phyloP scores from a whole-genome alignment of 1,140 invertebrate species.

The Drosophila murphyi region DNA sequence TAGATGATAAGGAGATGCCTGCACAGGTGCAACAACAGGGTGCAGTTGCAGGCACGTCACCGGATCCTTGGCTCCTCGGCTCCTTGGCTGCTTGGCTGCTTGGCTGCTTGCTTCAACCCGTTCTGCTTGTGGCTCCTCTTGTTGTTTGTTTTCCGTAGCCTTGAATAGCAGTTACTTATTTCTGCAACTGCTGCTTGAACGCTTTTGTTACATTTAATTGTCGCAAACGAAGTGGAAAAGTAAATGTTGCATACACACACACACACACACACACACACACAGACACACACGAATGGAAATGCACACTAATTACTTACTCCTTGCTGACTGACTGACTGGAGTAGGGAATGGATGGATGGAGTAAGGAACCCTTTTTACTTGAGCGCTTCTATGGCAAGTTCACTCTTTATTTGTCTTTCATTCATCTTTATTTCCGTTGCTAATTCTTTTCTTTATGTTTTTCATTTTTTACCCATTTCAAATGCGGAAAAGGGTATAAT shows the following conservation, averaged over 20 bases:
- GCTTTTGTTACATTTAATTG: constrained; percentile 79
- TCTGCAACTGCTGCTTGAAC: constrained; percentile 43
- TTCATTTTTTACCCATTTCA: background rate
- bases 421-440: constrained; percentile 34
- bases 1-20: constrained; percentile 42
- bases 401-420: constrained; percentile 41
- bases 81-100: constrained; percentile 1
- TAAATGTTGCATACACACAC: constrained; percentile 66
- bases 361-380: background rate
- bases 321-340: constrained; percentile 17
- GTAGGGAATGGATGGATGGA: too few relatives aligned
- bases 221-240: constrained; percentile 81
- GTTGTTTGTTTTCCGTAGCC: constrained; percentile 6
- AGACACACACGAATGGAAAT: constrained; percentile 52
- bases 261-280: constrained; percentile 18
- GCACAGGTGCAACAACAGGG: constrained; percentile 44
- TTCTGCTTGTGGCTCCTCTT: background rate
- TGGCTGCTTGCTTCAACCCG: background rate
- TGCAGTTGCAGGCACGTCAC: background rate
- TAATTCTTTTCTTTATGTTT: constrained; percentile 7
- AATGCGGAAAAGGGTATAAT: background rate
- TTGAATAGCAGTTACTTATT: constrained; percentile 24
- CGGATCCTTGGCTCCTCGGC: constrained; percentile 1
- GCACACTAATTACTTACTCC: constrained; percentile 81
- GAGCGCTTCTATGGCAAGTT: constrained; percentile 32